Base-by-base conservation (phyloP, 2,113 vertebrate genomes). In the Panthera uncia region DNA sequence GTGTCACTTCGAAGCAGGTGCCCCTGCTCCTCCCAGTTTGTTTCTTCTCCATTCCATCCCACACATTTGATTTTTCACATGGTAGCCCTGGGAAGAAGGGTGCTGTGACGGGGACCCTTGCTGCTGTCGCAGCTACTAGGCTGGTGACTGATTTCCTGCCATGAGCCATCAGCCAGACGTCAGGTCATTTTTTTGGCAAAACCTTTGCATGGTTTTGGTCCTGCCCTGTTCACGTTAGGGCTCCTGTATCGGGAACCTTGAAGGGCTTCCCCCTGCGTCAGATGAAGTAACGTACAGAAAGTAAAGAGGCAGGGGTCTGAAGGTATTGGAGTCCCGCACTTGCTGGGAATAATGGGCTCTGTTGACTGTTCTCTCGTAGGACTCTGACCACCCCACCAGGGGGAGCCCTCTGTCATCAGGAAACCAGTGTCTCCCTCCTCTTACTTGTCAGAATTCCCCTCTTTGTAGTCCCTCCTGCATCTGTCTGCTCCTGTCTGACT, bases 301-400 rank as follows among this genome's bases (percentile, higher is more conserved):
- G 68, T 65, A 41, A 38, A 92, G 48, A 50, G 88, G 57, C 68
- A 89, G 36, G n/a, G 36, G 4, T 41, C 10, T 18, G 7, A 50
- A 82, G 25, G 36, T 52, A 12, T 29, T 87, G 38, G 4, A 55
- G 25, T 63, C 87, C 41, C 57, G 13, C 4, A 19, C 18, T 84
- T 76, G 21, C 88, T 80, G 50, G 41, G 19, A 82, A 33, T 63
- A 91, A 3, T 68, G 57, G 13, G 27, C 73, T 92, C 41, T 38
- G 27, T 27, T 8, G 4, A 7, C 55, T 94, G 27, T 73, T 27
- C 76, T 76, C 61, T 57, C 71, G 36, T 68, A 88, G 80, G 41
- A 84, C 55, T 80, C 50, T 48, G 74, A 31, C 68, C 48, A 31
- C 9, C 45, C 86, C 78, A 93, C 94, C 45, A 97, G 94, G 69